Evolutionary conservation across 1,140 invertebrate genomes (phyloP).

Genomic region (Bilobella aurantiaca): DNA sequence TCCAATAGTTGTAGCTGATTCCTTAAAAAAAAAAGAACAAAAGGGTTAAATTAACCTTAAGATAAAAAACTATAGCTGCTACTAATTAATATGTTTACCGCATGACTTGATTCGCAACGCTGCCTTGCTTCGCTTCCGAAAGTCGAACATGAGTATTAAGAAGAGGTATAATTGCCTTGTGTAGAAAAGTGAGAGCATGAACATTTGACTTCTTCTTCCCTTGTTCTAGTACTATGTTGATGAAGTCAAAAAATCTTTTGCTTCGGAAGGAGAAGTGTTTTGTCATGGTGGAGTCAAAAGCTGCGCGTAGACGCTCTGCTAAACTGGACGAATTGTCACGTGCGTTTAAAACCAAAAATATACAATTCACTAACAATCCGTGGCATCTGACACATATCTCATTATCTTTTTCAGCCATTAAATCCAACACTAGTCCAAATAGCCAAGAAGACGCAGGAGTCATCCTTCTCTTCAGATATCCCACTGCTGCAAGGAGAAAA

Average conservation of each 20-base stretch:
- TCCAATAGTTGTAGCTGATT: not conserved
- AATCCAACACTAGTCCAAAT: not conserved
- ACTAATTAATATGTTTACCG: not conserved
- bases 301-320: not conserved
- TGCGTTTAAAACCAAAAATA: not conserved
- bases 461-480: constrained; percentile 1
- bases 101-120: not conserved
- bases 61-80: not conserved
- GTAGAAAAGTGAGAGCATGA: not conserved
- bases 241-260: constrained; percentile 6
- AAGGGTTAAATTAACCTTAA: not conserved
- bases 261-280: constrained; percentile 10
- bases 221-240: not conserved
- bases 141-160: not conserved
- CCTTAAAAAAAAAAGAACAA: not conserved
- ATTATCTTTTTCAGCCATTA: not conserved
- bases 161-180: not conserved
- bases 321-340: not conserved
- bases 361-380: not conserved
- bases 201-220: not conserved
- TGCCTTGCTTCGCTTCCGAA: constrained; percentile 12
- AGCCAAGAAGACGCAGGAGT: not conserved
- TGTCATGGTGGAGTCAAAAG: not conserved
- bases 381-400: not conserved
- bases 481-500: not conserved